phyloP scores from a whole-genome alignment of 2,797 vertebrate genomes.

The Diglossa cyanea region DNA sequence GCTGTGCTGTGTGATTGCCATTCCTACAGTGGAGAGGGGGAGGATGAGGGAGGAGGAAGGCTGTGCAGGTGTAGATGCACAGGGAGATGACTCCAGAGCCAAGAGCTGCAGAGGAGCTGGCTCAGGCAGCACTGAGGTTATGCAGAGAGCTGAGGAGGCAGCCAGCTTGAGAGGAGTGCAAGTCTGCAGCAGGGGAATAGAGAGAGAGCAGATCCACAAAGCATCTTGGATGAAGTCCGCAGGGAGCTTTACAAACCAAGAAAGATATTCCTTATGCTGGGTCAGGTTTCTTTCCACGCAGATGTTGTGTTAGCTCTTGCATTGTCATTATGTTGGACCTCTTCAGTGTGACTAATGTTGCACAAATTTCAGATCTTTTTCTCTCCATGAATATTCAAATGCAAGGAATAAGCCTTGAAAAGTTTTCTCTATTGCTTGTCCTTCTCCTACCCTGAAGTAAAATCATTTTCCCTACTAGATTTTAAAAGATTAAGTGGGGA shows the following conservation, averaged over 20 bases:
- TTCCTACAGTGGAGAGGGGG: neutral
- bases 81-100: neutral
- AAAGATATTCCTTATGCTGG: constrained; percentile 1
- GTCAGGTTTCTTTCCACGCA: constrained; percentile 26
- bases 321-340: constrained; percentile 21
- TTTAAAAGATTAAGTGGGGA: neutral
- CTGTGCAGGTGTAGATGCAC: neutral
- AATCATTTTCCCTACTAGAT: neutral
- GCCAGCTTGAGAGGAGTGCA: neutral
- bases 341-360: constrained; percentile 4
- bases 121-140: neutral
- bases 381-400: neutral
- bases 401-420: neutral
- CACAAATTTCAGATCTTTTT: neutral
- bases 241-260: constrained; percentile 16
- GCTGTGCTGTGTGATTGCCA: neutral
- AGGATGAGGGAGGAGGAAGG: neutral
- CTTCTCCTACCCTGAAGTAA: neutral
- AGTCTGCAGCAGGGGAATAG: neutral
- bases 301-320: constrained; percentile 33
- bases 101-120: neutral
- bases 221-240: neutral
- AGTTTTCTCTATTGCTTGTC: neutral
- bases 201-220: neutral
- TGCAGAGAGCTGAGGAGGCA: neutral